Base-by-base conservation (phyloP, 2,888 invertebrate species). In the Patella pellucida region DNA sequence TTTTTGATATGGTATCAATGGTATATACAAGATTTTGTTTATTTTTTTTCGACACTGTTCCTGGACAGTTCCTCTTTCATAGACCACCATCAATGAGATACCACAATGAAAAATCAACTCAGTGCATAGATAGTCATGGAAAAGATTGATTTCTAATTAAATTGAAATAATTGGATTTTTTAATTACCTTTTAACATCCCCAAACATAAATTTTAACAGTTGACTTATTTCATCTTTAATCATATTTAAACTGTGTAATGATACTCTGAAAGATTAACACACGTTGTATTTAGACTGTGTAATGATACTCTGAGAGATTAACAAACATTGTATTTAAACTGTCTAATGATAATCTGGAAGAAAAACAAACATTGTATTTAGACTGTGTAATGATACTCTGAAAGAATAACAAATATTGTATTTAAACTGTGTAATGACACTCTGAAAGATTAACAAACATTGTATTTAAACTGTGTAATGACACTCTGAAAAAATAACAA, bases 141-240 rank as follows among this genome's bases (percentile, higher is more conserved):
- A 41, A 41, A 41, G 1, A 41, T 9, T 9, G 7, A 9, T 1
- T 41, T 9, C 9, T 41, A 41, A 41, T 41, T 41, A 41, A 41
- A 41, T 41, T 41, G 9, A 41, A 41, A 7, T 0, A 9, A 9
- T 41, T 41, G 41, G 41, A 41, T 41, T 9, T 7, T 41, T 9
- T 52, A 19, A 69, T 69, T 69, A 78, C 78, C 73, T 71, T 71
- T 76, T 71, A 15, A 27, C 19, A 69, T 14, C 51, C 56, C 52
- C n/a, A 2, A 19, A 73, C n/a, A 70, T 70, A 62, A 75, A 69
- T 31, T 69, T 77, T 76, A 78, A 67, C 19, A 80, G 15, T 68
- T 73, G 62, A 73, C 67, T 16, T 31, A 78, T 68, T 70, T 69
- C 73, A 76, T 78, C 62, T 56, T 76, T 14, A 54, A 72, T 52